Percentiles rank a stretch among this genome's conserved stretches.
Evolutionary conservation across 2,888 invertebrate species (phyloP).

Genomic region (Lucinisca nassula): DNA sequence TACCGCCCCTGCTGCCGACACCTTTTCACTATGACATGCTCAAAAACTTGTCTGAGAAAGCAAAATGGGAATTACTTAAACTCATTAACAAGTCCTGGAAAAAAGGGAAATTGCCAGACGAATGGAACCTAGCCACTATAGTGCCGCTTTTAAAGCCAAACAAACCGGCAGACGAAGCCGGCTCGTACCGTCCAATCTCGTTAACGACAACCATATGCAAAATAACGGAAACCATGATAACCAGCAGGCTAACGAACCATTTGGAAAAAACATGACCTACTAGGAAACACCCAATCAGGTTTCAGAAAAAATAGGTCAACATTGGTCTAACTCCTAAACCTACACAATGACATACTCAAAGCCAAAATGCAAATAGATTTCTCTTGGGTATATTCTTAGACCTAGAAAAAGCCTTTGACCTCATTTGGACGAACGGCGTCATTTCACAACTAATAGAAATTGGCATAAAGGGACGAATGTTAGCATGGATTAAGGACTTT

Average conservation of each 20-base stretch:
- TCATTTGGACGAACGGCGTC: too few species aligned
- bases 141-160: too few species aligned
- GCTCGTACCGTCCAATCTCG: not conserved
- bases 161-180: not conserved
- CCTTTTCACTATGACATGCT: not conserved
- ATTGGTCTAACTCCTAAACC: not conserved
- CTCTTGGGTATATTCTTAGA: not conserved
- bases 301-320: not conserved
- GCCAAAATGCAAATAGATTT: not conserved
- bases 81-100: too few species aligned
- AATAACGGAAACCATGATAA: not conserved
- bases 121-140: too few species aligned
- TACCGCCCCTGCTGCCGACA: not conserved
- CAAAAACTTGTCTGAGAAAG: too few species aligned
- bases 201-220: not conserved
- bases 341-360: not conserved
- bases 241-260: not conserved
- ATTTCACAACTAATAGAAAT: not conserved
- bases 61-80: too few species aligned
- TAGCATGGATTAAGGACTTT: not conserved
- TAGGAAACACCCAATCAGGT: not conserved
- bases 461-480: not conserved
- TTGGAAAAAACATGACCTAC: too few species aligned
- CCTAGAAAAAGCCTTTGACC: too few species aligned
- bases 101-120: too few species aligned